phyloP scores from a whole-genome alignment of 2,797 vertebrate genomes.

The Rhyacichthys aspro region DNA sequence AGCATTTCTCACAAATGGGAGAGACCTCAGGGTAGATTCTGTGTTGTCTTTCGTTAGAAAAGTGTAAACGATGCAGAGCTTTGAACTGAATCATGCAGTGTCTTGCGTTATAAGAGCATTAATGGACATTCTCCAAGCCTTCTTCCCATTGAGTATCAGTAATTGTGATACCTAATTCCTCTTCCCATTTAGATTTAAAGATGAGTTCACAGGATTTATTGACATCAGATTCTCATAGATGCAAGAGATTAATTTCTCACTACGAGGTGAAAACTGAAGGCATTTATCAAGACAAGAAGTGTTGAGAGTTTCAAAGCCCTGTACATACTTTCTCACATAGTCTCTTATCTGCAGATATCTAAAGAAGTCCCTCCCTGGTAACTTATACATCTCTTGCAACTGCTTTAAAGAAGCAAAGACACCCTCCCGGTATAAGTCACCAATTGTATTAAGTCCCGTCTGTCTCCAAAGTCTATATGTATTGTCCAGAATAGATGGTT shows the following conservation, averaged over 20 bases:
- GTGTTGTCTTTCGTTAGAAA: no score
- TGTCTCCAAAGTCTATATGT: not conserved
- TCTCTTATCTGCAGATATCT: not conserved
- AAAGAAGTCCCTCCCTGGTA: not conserved
- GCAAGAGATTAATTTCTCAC: not conserved
- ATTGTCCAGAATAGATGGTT: not conserved
- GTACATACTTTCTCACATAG: not conserved
- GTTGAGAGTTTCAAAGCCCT: not conserved
- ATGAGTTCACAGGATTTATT: not conserved
- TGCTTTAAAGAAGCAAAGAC: not conserved
- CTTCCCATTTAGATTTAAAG: not conserved
- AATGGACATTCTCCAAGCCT: no score
- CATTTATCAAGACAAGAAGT: not conserved
- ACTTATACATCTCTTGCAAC: not conserved
- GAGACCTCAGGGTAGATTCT: not conserved
- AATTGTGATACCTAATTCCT: not conserved
- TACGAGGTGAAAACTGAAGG: not conserved
- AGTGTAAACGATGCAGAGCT: no score
- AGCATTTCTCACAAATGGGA: not conserved
- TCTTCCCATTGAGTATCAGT: not conserved
- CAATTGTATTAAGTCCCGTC: not conserved
- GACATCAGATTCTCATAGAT: slow-evolving; percentile 1
- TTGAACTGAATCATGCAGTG: no score
- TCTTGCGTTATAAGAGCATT: no score
- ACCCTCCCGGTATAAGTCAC: not conserved